A percentile compares a stretch with the other conserved stretches of the same genome.
Conservation (phyloP, 2,888 invertebrate genomes). For the Cylindroiulus punctatus region DNA sequence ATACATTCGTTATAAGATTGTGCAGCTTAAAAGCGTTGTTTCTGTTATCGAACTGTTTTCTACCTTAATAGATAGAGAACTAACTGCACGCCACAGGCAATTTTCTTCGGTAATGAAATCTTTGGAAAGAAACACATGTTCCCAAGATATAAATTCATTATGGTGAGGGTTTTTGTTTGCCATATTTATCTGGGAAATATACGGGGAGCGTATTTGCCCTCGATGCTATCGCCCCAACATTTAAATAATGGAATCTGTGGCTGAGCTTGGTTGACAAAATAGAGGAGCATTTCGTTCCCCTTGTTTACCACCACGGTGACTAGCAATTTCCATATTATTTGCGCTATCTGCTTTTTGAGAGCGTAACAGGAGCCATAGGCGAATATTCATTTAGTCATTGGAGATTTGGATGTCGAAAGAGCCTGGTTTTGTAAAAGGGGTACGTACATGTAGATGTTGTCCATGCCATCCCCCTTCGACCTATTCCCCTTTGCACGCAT, state of each 20-base stretch:
- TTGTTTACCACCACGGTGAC: background rate
- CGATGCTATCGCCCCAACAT: background rate
- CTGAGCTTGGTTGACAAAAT: background rate
- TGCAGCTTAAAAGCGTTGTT: background rate
- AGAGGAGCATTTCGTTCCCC: background rate
- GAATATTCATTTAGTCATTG: conserved; percentile 27
- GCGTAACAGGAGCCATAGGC: background rate
- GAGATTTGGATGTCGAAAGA: conserved; percentile 23
- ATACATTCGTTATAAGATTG: background rate
- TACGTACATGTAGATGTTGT: conserved; percentile 1
- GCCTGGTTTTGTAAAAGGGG: background rate
- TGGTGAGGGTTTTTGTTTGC: background rate
- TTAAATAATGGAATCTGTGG: conserved; percentile 7
- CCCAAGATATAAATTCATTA: background rate
- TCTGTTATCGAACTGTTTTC: background rate
- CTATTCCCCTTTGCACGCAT: background rate
- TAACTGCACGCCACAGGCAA: background rate
- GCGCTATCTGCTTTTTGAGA: background rate
- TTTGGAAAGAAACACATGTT: conserved; percentile 9
- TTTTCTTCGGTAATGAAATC: background rate
- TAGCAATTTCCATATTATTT: background rate
- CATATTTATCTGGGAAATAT: background rate
- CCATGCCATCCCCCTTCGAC: background rate
- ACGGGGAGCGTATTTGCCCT: background rate
- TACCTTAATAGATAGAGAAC: background rate